Percentiles rank a stretch among this genome's conserved stretches.
These are phyloP conservation scores for Acrocephalus arundinaceus DNA, from an alignment of 2,113 vertebrate species.

Conservation along the genomic window DNA sequence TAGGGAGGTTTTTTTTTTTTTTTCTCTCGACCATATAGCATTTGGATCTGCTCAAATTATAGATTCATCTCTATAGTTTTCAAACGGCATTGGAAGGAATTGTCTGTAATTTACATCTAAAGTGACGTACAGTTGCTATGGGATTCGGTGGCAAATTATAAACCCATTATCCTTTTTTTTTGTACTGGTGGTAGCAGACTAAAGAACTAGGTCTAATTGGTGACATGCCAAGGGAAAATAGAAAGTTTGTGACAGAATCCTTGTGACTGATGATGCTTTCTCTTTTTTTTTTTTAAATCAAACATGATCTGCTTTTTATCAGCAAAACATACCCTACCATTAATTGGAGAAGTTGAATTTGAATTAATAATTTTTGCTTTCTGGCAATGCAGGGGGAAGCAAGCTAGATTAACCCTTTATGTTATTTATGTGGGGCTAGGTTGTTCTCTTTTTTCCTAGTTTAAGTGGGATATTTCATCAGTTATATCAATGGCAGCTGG, in stretches of 20 bases:
- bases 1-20: background rate
- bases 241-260: conserved; percentile 29
- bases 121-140: conserved; percentile 48
- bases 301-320: background rate
- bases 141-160: conserved; percentile 25
- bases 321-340: background rate
- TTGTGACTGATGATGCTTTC: background rate
- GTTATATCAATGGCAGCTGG: background rate
- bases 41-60: conserved; percentile 42
- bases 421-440: background rate
- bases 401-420: background rate
- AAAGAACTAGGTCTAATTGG: conserved; percentile 1
- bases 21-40: background rate
- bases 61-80: conserved; percentile 41
- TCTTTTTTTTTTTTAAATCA: background rate
- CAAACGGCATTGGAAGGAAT: background rate
- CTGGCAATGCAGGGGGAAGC: background rate
- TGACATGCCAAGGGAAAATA: background rate
- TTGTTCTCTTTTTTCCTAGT: background rate
- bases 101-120: conserved; percentile 56
- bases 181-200: background rate
- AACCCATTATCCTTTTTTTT: conserved; percentile 28
- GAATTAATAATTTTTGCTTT: background rate
- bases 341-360: background rate
- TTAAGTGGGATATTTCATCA: background rate